These are phyloP conservation scores for Halocaridina rubra DNA, from an alignment of 2,888 invertebrate genomes.

Conservation along the genomic window DNA sequence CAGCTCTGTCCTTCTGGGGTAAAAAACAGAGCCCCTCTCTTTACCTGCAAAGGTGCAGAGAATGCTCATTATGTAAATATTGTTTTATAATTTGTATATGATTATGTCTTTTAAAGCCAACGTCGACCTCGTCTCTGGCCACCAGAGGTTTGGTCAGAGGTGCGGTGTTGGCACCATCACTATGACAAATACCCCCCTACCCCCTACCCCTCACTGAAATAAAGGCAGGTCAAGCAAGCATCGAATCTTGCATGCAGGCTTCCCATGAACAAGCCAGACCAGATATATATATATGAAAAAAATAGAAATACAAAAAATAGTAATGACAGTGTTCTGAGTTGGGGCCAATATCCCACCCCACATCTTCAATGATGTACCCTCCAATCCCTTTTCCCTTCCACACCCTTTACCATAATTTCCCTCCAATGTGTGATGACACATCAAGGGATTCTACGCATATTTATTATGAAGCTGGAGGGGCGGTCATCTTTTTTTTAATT, in stretches of 20 bases:
- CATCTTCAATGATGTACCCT: too few species aligned
- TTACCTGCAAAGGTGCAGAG: conserved; percentile 11
- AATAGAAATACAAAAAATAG: too few species aligned
- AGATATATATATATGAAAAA: too few species aligned
- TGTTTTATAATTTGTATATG: conserved; percentile 58
- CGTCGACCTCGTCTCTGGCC: conserved; percentile 15
- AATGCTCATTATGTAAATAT: conserved; percentile 30
- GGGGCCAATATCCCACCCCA: too few species aligned
- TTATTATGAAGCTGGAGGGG: conserved; percentile 48
- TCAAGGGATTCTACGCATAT: conserved; percentile 33
- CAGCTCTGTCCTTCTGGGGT: not conserved
- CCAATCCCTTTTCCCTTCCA: not conserved
- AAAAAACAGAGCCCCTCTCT: not conserved
- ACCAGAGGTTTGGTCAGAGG: not conserved
- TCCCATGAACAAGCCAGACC: not conserved
- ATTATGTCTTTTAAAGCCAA: conserved; percentile 45
- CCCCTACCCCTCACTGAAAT: not conserved
- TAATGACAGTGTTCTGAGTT: too few species aligned
- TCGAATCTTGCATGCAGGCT: not conserved
- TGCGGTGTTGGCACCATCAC: not conserved
- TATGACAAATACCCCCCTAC: not conserved
- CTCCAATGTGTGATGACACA: not conserved
- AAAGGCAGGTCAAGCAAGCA: conserved; percentile 17
- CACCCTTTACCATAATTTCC: not conserved
- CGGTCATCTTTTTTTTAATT: not conserved